Evolutionary conservation across 2,888 invertebrate genomes (phyloP), one percentile per base, ranked within the genome.

Genomic region (Bellardia bayeri): DNA sequence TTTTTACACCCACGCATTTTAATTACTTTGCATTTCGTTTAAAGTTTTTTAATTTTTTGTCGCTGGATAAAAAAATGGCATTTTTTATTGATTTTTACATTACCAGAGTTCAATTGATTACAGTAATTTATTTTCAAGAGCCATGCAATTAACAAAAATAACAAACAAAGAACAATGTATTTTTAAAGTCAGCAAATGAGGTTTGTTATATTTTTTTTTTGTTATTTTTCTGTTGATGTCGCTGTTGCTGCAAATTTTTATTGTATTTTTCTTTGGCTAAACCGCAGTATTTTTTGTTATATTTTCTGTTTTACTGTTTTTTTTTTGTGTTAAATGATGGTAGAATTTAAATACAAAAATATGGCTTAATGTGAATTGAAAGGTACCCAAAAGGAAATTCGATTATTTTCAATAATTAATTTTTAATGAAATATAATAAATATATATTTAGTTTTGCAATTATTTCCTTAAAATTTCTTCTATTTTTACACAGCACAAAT

Each of bases 111-210:
- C 85, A 87, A 87, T 87, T 87, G 87, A 87, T 87, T 87, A 87
- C 84, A 63, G 87, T 85, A 82, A 87, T 87, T 87, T 82, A 87
- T 87, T 83, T 87, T 87, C 87, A 87, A 87, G 87, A 79, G 82
- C 82, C 56, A 75, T 42, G 79, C 74, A 84, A 87, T 87, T 82
- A 82, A 85, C 63, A 58, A 66, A 83, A 75, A 68, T 74, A 58
- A 54, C 61, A 16, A 75, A 68, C 74, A 58, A 54, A 69, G 16
- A 13, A 2, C 51, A 23, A 45, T 45, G 45, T 45, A 11, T 75
- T 66, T 75, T 68, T 72, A 58, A 72, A 85, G 61, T 69, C 85
- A 75, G 45, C 75, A 63, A 85, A 69, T 80, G 61, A 63, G 23
- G 54, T 75, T 68, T 58, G n/a, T 56, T 58, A n/a, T 33, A n/a